Conservation (phyloP, 2,888 invertebrate genomes). For the Watsonalla binaria region DNA sequence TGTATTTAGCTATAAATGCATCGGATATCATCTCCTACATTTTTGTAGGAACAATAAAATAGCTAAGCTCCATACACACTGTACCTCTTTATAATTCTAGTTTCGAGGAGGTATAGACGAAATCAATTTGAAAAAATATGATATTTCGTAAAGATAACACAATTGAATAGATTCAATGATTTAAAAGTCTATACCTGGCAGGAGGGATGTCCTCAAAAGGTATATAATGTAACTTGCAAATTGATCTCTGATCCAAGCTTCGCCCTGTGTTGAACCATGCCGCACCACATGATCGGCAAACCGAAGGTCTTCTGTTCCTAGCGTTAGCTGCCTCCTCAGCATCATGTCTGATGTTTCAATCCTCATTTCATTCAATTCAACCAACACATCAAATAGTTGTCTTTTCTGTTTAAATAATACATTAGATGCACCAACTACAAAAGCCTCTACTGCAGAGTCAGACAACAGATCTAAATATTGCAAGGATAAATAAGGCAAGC, state of each 20-base stretch:
- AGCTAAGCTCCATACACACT: too few species aligned
- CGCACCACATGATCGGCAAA: constrained; percentile 96
- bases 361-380: constrained; percentile 92
- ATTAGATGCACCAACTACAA: constrained; percentile 98
- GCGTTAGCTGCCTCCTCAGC: constrained; percentile 88
- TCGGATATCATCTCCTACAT: too few species aligned
- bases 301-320: constrained; percentile 96
- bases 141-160: neutral
- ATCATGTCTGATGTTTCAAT: constrained; percentile 91
- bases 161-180: neutral
- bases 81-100: too few species aligned
- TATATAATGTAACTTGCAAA: constrained; percentile 92
- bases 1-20: too few species aligned
- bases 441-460: constrained; percentile 91
- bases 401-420: constrained; percentile 97
- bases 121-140: too few species aligned
- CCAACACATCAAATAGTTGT: constrained; percentile 93
- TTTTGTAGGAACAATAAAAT: too few species aligned
- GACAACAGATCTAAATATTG: constrained; percentile 95
- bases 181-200: constrained; percentile 76
- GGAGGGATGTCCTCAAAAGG: constrained; percentile 86
- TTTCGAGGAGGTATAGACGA: too few species aligned
- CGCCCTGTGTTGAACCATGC: constrained; percentile 87
- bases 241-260: constrained; percentile 97
- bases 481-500: constrained; percentile 96